Evolutionary conservation across 2,113 vertebrate genomes (phyloP).

Genomic region (Geothlypis trichas): DNA sequence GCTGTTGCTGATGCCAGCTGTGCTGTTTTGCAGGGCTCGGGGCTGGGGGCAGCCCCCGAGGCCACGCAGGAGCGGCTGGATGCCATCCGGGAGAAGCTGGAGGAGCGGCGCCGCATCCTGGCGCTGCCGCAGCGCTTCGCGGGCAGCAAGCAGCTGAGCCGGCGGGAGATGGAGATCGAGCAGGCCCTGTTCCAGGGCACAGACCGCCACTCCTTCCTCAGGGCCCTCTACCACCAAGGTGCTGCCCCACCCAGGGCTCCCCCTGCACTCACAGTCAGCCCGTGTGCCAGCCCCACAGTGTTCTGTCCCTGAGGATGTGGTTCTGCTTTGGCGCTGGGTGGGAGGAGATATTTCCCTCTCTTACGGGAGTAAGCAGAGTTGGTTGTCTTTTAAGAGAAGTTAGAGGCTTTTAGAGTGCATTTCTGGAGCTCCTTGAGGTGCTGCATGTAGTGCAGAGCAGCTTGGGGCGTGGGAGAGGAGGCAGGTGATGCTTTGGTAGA

Average conservation of each 20-base stretch:
- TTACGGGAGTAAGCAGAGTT: neutral
- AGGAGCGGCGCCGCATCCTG: slow-evolving; percentile 81
- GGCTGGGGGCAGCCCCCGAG: slow-evolving; percentile 83
- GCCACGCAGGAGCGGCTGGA: slow-evolving; percentile 82
- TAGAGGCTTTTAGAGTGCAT: neutral
- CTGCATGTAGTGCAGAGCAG: neutral
- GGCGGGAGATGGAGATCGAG: slow-evolving; percentile 96
- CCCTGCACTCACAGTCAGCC: neutral
- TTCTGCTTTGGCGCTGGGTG: neutral
- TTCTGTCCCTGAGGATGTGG: neutral
- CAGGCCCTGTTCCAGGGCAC: slow-evolving; percentile 89
- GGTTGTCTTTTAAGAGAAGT: neutral
- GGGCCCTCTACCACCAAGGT: slow-evolving; percentile 92
- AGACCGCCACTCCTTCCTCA: slow-evolving; percentile 86
- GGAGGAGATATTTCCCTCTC: neutral
- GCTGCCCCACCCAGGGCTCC: neutral
- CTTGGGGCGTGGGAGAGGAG: rapidly evolving
- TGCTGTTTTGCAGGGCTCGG: slow-evolving; percentile 70
- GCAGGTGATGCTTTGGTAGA: neutral
- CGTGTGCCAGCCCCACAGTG: too few species aligned
- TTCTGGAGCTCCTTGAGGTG: neutral
- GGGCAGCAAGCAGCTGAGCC: slow-evolving; percentile 86
- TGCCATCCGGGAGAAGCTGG: slow-evolving; percentile 87
- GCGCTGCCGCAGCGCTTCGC: slow-evolving; percentile 89
- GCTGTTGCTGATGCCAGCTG: rapidly evolving